phyloP scores from a whole-genome alignment of 2,797 vertebrate genomes.

The Hozukius guyotensis region DNA sequence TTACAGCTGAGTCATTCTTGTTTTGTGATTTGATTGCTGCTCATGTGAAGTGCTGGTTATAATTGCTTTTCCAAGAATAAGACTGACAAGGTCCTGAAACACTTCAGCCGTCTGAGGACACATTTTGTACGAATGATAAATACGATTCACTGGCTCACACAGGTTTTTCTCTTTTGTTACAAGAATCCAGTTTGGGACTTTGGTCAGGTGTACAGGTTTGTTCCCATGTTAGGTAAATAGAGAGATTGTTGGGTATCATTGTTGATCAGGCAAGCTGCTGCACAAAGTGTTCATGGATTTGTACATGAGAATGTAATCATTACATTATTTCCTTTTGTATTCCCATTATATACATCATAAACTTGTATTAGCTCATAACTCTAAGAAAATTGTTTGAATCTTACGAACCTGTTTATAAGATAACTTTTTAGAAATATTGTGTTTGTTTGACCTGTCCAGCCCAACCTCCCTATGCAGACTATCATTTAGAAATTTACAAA shows the following conservation, averaged over 20 bases:
- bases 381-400: no score
- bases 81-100: neutral
- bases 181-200: neutral
- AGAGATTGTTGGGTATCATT: neutral
- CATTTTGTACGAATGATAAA: neutral
- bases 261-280: no score
- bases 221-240: neutral
- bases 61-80: neutral
- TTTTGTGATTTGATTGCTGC: slow-evolving; percentile 8
- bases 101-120: neutral
- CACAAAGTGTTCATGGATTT: no score
- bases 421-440: no score
- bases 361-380: no score
- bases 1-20: neutral
- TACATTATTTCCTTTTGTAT: no score
- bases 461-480: no score
- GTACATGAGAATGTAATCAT: no score
- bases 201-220: neutral
- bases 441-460: no score
- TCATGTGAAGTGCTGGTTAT: neutral
- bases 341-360: no score
- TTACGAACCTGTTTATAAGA: no score
- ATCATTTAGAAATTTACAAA: no score
- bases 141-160: neutral
- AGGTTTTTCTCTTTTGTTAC: neutral